Conservation (phyloP, 2,797 vertebrate species). For the Myripristis jacobus region DNA sequence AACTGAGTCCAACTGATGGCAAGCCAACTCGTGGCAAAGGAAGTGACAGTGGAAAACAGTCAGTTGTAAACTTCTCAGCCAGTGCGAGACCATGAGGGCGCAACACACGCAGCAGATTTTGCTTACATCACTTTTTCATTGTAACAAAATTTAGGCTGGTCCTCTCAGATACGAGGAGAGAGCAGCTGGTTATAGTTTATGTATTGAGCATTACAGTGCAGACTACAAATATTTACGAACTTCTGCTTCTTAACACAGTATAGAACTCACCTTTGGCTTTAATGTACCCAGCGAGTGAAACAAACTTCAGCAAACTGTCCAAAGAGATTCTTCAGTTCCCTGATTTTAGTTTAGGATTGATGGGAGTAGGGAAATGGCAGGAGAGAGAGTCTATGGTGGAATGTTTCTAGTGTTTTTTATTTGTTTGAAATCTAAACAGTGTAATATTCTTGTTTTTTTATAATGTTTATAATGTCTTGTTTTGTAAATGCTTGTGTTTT, state of each 20-base stretch:
- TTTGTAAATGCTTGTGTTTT: slow-evolving; percentile 5
- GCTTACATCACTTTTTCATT: slow-evolving; percentile 10
- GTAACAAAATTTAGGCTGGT: not conserved
- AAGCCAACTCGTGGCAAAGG: no score
- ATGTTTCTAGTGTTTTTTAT: slow-evolving; percentile 2
- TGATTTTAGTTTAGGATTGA: slow-evolving; percentile 9
- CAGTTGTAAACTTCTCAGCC: not conserved
- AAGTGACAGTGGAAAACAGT: slow-evolving; percentile 8
- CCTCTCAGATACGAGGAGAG: not conserved
- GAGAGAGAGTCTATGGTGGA: not conserved
- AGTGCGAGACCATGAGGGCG: not conserved
- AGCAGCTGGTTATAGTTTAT: slow-evolving; percentile 17
- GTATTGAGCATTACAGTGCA: slow-evolving; percentile 17
- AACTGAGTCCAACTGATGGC: not conserved
- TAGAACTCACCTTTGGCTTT: slow-evolving; percentile 21
- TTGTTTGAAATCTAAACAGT: slow-evolving; percentile 10
- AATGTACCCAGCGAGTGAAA: slow-evolving; percentile 15
- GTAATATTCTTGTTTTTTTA: not conserved
- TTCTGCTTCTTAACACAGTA: slow-evolving; percentile 39
- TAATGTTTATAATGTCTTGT: not conserved
- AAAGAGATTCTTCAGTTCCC: slow-evolving; percentile 17
- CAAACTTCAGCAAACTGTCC: slow-evolving; percentile 23
- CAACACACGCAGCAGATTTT: slow-evolving; percentile 14
- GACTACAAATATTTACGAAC: slow-evolving; percentile 33
- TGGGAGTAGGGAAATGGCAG: slow-evolving; percentile 14